Conservation (phyloP, 1,140 invertebrate species). For the Gonatopus flavifemur region DNA sequence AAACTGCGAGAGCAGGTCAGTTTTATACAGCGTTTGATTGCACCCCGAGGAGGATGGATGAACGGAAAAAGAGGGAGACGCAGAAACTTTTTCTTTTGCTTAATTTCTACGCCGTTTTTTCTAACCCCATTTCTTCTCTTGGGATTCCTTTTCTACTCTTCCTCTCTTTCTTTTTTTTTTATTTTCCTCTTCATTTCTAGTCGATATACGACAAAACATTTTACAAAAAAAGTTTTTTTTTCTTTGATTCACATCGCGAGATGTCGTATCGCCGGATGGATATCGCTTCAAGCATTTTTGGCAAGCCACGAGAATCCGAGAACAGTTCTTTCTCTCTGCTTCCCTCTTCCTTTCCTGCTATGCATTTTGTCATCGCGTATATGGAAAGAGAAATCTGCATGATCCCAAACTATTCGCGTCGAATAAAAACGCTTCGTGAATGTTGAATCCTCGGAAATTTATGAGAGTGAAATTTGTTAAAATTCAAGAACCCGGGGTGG, state of each 20-base stretch:
- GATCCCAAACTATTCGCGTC: too few species aligned
- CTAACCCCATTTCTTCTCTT: neutral
- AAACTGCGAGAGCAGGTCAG: constrained; percentile 23
- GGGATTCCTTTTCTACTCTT: constrained; percentile 5
- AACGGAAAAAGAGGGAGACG: neutral
- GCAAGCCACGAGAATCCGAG: too few species aligned
- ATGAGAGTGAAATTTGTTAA: too few species aligned
- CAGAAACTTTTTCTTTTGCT: neutral
- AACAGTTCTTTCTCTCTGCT: too few species aligned
- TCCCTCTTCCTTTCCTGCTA: too few species aligned
- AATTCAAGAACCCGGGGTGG: too few species aligned
- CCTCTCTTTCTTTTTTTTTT: neutral
- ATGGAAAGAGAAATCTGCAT: too few species aligned
- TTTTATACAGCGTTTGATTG: constrained; percentile 16
- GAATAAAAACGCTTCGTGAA: too few species aligned
- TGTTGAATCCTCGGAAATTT: too few species aligned
- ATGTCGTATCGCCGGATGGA: constrained; percentile 6
- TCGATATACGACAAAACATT: constrained; percentile 17
- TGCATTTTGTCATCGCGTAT: too few species aligned
- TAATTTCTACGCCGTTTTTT: neutral
- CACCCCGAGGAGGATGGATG: neutral
- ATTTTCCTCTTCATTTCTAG: constrained; percentile 1
- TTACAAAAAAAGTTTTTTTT: constrained; percentile 19
- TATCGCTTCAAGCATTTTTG: constrained; percentile 21
- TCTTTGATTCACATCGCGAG: too few species aligned